Evolutionary conservation across 2,888 invertebrate species (phyloP), one percentile per base, ranked within the genome.

Genomic region (Platycheirus rosarum): DNA sequence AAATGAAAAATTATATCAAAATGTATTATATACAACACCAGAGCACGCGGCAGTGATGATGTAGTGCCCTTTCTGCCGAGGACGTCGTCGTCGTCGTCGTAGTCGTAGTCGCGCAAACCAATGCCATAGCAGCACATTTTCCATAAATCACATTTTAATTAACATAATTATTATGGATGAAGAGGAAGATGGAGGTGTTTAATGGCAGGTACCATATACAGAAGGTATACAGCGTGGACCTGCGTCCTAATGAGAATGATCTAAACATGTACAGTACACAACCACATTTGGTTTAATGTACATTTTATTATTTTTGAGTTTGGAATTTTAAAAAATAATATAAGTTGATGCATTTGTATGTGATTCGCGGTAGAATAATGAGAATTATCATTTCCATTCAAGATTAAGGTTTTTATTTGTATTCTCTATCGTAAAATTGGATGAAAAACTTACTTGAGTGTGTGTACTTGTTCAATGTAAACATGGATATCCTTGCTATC

Each of bases 71-170:
- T 13, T 40, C 51, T 40, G 32, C 32, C 53, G 37, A 9, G 14
- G n/a, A 16, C 37, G n/a, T n/a, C n/a, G n/a, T n/a, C 46, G 37
- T 16, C 40, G 9, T 18, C 13, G 26, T 40, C 18, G 40, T 42
- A 23, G n/a, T n/a, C n/a, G n/a, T 57, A 14, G 37, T 13, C 26
- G 37, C 35, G 23, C 49, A 69, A 49, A 75, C 68, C 68, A 69
- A 65, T 44, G 68, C 48, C 69, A 80, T 63, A 63, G 69, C 63
- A 70, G 65, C 65, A 60, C 57, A 80, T 70, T 69, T 76, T 51
- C 80, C 77, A 82, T 82, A 82, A 82, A 82, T 82, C 82, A 77
- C 62, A 82, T 82, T 82, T 82, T 82, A 82, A 82, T 82, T 82
- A 77, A 82, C 82, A 82, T 82, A 77, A 82, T 82, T 82, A 82